Base-by-base conservation (phyloP, 2,888 invertebrate species). In the Iphiclides podalirius region DNA sequence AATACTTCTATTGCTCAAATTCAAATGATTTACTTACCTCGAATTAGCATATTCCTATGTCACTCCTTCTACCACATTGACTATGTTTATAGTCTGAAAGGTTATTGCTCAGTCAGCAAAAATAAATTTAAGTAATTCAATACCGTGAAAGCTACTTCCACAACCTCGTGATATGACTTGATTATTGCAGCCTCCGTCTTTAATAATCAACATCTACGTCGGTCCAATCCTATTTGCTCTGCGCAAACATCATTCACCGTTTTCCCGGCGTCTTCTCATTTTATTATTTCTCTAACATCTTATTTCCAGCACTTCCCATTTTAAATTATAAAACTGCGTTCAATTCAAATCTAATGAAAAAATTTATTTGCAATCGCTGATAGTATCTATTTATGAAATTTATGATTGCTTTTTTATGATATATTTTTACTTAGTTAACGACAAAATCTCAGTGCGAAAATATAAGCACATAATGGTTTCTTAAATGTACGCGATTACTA, bases 221-320 rank as follows among this genome's bases (percentile, higher is more conserved):
- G 35, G n/a, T 34, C 12, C 34, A 49, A 49, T 49, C 49, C 38
- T 49, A 43, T 49, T 49, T 49, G 34, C 49, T 33, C 39, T 34
- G 43, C 16, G 49, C 38, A 9, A 44, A 39, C 47, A 35, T 16
- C 38, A n/a, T 13, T 23, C 23, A 41, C 23, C 43, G 42, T 31
- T 17, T 43, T 14, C 17, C 6, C 28, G 13, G 17, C 43, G 38
- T 44, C 34, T 44, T 23, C 17, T 26, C 16, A 42, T 15, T 48
- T 42, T 37, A 31, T 42, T 42, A 33, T 28, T 12, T 23, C 23
- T 39, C 34, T 14, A 47, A 12, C 40, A 11, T 9, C 15, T 12
- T 34, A 16, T 23, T 34, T 14, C 7, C 11, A 38, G 23, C 17
- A n/a, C 9, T 45, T 12, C 31, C 31, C 2, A 15, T 11, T 26